Evolutionary conservation across 92 coral and sea anemone species (phyloP).

Genomic region (Actinernus sp.): DNA sequence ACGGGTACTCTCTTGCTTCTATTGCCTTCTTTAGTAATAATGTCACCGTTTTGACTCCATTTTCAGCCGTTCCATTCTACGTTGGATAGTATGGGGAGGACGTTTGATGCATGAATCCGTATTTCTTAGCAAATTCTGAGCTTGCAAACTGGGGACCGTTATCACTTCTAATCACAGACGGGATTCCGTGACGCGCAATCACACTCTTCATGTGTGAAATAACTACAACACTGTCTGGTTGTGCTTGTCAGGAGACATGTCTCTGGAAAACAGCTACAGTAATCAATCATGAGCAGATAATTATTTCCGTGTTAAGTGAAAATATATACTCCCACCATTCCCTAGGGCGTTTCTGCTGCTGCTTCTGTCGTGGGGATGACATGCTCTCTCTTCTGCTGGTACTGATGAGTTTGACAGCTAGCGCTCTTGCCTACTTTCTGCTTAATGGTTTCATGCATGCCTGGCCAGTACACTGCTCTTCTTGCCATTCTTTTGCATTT

Average conservation of each 20-base stretch:
- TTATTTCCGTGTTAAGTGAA: constrained; percentile 3
- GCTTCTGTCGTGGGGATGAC: not conserved
- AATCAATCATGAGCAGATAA: constrained; percentile 31
- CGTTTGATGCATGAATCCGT: too few relatives aligned
- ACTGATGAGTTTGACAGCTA: constrained; percentile 20
- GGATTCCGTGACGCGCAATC: constrained; percentile 42
- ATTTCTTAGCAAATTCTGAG: not conserved
- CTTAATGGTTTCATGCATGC: constrained; percentile 25
- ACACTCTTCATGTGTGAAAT: constrained; percentile 8
- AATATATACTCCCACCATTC: constrained; percentile 12
- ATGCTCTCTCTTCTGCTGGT: constrained; percentile 18
- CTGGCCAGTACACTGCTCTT: constrained; percentile 26
- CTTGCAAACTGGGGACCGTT: constrained; percentile 22
- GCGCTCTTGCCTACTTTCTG: constrained; percentile 11
- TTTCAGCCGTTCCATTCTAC: too few relatives aligned
- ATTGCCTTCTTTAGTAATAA: too few relatives aligned
- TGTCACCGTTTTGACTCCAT: too few relatives aligned
- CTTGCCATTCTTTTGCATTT: constrained; percentile 23
- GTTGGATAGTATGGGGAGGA: too few relatives aligned
- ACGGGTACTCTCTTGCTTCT: too few relatives aligned
- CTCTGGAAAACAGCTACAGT: constrained; percentile 15
- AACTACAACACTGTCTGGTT: constrained; percentile 2
- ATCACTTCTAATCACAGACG: constrained; percentile 28
- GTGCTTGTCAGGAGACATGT: not conserved
- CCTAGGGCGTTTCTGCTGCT: constrained; percentile 20